Percentiles rank a stretch among this genome's conserved stretches.
Conservation (phyloP, 2,888 invertebrate genomes). For the Piscicola geometra region DNA sequence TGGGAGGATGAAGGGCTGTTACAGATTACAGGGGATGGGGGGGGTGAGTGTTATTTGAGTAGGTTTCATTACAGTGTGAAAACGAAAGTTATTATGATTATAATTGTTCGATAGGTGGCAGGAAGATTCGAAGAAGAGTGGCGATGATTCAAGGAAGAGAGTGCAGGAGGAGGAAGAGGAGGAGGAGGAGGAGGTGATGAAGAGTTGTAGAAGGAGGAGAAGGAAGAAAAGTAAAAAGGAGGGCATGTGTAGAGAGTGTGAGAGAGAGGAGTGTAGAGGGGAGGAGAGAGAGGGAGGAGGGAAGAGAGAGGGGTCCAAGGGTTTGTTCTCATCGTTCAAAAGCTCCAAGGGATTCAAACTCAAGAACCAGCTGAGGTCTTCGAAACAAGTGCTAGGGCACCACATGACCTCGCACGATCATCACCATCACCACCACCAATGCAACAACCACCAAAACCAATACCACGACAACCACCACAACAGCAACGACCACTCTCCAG, state of each 20-base stretch:
- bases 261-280: background rate
- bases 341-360: slow-evolving; percentile 6
- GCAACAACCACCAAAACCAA: background rate
- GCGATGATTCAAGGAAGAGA: background rate
- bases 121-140: background rate
- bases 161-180: slow-evolving; percentile 6
- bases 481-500: background rate
- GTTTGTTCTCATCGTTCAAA: background rate
- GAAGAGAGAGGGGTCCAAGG: background rate
- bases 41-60: too few relatives aligned
- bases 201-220: background rate
- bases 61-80: background rate
- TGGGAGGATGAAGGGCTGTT: too few relatives aligned
- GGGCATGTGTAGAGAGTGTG: background rate
- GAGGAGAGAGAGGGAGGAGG: background rate
- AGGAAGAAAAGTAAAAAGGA: slow-evolving; percentile 5
- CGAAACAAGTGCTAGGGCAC: slow-evolving; percentile 8
- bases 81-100: background rate
- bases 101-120: background rate
- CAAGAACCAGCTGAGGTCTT: slow-evolving; percentile 24
- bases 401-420: background rate
- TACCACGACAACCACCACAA: background rate
- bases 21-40: too few relatives aligned
- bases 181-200: background rate
- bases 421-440: background rate